Percentiles rank a stretch among this genome's conserved stretches.
These are phyloP conservation scores for Nesoenas mayeri DNA, from an alignment of 2,113 vertebrate genomes.

Conservation along the genomic window DNA sequence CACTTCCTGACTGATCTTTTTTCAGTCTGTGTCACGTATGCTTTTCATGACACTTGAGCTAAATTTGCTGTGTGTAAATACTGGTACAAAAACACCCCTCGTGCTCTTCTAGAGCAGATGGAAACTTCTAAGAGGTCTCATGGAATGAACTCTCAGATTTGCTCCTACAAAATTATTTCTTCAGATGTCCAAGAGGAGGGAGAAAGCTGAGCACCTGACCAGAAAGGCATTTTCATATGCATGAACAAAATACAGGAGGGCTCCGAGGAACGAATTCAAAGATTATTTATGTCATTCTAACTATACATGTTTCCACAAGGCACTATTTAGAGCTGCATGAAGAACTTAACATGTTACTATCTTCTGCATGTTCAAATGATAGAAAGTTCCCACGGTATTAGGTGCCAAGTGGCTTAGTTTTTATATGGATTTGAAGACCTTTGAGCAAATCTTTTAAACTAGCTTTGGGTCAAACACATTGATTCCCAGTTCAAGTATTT, in stretches of 20 bases:
- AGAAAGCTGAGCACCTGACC: neutral
- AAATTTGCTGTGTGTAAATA: neutral
- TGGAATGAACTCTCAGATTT: neutral
- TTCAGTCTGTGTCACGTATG: neutral
- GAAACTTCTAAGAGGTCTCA: neutral
- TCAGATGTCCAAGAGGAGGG: neutral
- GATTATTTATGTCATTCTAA: neutral
- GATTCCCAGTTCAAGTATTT: neutral
- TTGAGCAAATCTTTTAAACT: neutral
- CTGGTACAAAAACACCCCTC: neutral
- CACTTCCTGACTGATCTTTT: neutral
- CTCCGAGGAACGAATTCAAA: neutral
- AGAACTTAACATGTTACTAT: fast-evolving
- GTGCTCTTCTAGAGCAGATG: neutral
- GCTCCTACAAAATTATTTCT: neutral
- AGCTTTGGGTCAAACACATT: neutral
- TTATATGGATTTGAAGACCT: neutral
- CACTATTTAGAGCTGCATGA: neutral
- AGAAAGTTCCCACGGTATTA: neutral
- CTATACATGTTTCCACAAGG: neutral
- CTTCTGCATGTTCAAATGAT: neutral
- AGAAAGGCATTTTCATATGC: neutral
- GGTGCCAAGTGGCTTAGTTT: neutral
- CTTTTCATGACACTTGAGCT: neutral
- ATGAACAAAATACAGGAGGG: neutral